Evolutionary conservation across 2,888 invertebrate genomes (phyloP).

Genomic region (Tricholauxania praeusta): DNA sequence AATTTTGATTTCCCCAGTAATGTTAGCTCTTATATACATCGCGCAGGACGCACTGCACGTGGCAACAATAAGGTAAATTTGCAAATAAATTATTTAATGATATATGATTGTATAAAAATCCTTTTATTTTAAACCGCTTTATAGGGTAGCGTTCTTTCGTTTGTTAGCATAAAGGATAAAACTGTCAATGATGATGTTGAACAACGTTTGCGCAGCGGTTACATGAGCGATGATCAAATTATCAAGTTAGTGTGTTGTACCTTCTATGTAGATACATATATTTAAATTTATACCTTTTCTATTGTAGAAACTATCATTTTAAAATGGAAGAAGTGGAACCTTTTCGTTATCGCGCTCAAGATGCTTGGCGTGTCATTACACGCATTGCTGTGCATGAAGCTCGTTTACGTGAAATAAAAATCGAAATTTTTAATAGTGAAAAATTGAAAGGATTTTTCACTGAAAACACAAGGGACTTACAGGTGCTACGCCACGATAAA

Average conservation of each 20-base stretch:
- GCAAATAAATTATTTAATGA: neutral
- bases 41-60: slow-evolving; percentile 92
- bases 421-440: slow-evolving; percentile 91
- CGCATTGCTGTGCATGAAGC: slow-evolving; percentile 94
- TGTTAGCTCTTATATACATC: slow-evolving; percentile 92
- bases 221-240: slow-evolving; percentile 74
- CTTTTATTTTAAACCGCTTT: slow-evolving; percentile 48
- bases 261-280: too few species aligned
- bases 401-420: slow-evolving; percentile 93
- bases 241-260: slow-evolving; percentile 69
- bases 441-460: slow-evolving; percentile 94
- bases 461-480: slow-evolving; percentile 89
- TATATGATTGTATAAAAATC: neutral
- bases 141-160: slow-evolving; percentile 88
- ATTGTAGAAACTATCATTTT: slow-evolving; percentile 88
- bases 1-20: slow-evolving; percentile 98
- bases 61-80: slow-evolving; percentile 77
- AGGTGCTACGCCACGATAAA: slow-evolving; percentile 87
- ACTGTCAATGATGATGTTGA: slow-evolving; percentile 81
- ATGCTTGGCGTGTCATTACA: slow-evolving; percentile 96
- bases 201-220: slow-evolving; percentile 76
- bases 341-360: slow-evolving; percentile 93
- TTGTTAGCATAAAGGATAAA: slow-evolving; percentile 86
- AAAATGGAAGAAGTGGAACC: slow-evolving; percentile 96
- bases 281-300: too few species aligned